A percentile compares a stretch with the other conserved stretches of the same genome.
These are phyloP conservation scores for Pteropus alecto DNA, from an alignment of 2,113 vertebrate species.

Conservation along the genomic window DNA sequence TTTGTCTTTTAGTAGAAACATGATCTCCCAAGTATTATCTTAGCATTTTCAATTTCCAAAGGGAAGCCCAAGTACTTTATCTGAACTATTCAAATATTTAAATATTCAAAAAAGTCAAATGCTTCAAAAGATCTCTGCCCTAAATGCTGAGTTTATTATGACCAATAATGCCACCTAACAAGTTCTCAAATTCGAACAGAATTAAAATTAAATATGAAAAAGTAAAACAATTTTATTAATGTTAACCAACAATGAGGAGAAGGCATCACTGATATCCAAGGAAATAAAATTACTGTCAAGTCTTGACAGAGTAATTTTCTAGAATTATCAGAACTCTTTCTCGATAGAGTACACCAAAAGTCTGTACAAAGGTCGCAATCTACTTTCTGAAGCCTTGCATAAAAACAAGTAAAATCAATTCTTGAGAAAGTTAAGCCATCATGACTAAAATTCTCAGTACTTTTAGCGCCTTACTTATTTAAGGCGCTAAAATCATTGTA, in stretches of 20 bases:
- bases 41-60: constrained; percentile 23
- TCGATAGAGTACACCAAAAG: neutral
- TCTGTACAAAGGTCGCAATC: constrained; percentile 37
- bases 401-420: neutral
- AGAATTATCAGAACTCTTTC: neutral
- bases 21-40: neutral
- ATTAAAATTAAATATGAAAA: neutral
- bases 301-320: neutral
- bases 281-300: neutral
- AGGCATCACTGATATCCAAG: neutral
- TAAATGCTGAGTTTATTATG: neutral
- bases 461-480: neutral
- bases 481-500: neutral
- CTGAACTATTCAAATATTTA: neutral
- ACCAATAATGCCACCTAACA: neutral
- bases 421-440: neutral
- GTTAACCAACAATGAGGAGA: neutral
- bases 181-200: neutral
- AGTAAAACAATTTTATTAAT: neutral
- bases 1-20: neutral
- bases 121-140: neutral
- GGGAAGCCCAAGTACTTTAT: neutral
- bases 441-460: neutral
- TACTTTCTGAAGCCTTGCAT: neutral
- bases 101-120: neutral